These are phyloP conservation scores for Andrena camellia DNA, from an alignment of 2,888 invertebrate genomes.

Conservation along the genomic window DNA sequence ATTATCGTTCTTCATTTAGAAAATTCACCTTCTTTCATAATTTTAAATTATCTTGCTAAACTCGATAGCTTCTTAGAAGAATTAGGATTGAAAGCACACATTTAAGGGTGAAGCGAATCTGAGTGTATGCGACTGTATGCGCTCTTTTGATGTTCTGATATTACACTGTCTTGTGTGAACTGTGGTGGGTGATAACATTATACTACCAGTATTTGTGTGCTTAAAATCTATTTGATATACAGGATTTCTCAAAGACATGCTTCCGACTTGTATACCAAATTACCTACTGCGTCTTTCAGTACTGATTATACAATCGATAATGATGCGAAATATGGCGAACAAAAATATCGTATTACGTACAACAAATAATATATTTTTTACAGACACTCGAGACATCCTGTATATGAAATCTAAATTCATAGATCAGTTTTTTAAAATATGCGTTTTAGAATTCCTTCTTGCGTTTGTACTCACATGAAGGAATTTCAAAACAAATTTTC, in stretches of 20 bases:
- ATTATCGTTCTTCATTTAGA: constrained; percentile 59
- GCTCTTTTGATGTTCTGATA: constrained; percentile 16
- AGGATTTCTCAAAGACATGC: constrained; percentile 54
- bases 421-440: constrained; percentile 48
- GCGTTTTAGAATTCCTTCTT: constrained; percentile 50
- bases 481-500: constrained; percentile 53
- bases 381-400: constrained; percentile 52
- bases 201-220: constrained; percentile 58
- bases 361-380: constrained; percentile 55
- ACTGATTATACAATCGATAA: constrained; percentile 26
- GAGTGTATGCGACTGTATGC: constrained; percentile 18
- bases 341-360: constrained; percentile 36
- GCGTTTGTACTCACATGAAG: constrained; percentile 29
- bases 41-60: constrained; percentile 36
- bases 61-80: constrained; percentile 54
- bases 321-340: constrained; percentile 17
- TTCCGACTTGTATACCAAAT: constrained; percentile 28
- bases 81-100: constrained; percentile 64
- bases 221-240: constrained; percentile 59
- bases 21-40: constrained; percentile 48
- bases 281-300: constrained; percentile 38
- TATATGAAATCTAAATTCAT: constrained; percentile 48
- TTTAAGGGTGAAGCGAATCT: constrained; percentile 28
- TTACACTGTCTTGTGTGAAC: constrained; percentile 20
- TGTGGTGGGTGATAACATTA: constrained; percentile 7